These are phyloP conservation scores for Thalassoma bifasciatum DNA, from an alignment of 2,113 vertebrate genomes.

Conservation along the genomic window DNA sequence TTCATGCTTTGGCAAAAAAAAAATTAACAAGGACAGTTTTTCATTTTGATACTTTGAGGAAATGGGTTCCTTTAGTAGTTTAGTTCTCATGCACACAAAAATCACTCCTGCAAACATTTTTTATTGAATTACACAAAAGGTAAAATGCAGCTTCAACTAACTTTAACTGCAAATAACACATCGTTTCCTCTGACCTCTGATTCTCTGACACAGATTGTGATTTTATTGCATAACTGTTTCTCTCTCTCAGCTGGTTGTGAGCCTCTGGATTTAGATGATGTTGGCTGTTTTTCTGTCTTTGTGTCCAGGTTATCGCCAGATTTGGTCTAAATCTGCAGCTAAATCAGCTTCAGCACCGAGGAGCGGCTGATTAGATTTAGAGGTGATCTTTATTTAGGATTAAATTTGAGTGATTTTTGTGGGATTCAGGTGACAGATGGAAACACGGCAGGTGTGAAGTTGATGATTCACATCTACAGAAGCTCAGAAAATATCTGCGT, in stretches of 20 bases:
- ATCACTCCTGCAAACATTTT: no score
- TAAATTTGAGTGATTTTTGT: conserved; percentile 4
- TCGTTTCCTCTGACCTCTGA: not conserved
- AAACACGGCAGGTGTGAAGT: not conserved
- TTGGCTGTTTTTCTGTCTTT: not conserved
- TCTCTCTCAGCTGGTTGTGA: not conserved
- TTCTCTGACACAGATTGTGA: not conserved
- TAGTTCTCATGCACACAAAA: no score
- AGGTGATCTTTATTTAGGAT: conserved; percentile 43
- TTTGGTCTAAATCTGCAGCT: not conserved
- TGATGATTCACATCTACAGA: no score
- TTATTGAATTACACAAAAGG: no score
- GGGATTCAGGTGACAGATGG: not conserved
- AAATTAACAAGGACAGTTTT: no score
- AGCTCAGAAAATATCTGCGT: no score
- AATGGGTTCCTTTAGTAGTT: no score
- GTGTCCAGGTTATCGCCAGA: not conserved
- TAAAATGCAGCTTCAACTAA: no score
- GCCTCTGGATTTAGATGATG: not conserved
- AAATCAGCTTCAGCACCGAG: conserved; percentile 1
- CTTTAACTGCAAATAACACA: no score
- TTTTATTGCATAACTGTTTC: not conserved
- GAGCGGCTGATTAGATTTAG: conserved; percentile 29
- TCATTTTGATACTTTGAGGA: no score
- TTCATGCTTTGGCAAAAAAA: no score